A percentile compares a stretch with the other conserved stretches of the same genome.
Evolutionary conservation across 2,797 vertebrate species (phyloP).

Genomic region (Cyprinella venusta): DNA sequence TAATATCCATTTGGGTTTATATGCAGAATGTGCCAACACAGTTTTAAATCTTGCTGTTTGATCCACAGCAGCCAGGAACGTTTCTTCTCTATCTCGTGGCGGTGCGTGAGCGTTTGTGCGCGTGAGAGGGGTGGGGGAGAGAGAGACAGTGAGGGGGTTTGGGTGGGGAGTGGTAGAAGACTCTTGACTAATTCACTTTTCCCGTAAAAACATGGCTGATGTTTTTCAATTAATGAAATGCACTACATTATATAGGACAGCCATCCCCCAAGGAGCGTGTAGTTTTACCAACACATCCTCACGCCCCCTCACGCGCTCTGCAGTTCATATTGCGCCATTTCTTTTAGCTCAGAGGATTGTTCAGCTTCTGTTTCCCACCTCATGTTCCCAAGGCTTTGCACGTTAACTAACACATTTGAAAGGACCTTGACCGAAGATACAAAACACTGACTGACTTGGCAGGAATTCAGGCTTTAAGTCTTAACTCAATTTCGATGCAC

Average conservation of each 20-base stretch:
- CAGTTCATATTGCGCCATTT: conserved; percentile 63
- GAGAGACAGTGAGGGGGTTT: conserved; percentile 22
- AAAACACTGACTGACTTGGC: conserved; percentile 24
- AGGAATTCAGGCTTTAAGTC: conserved; percentile 20
- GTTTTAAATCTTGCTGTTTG: conserved; percentile 77
- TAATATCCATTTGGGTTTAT: conserved; percentile 71
- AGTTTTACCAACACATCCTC: conserved; percentile 42
- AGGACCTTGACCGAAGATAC: conserved; percentile 34
- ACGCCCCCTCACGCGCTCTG: conserved; percentile 57
- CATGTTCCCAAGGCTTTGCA: conserved; percentile 32
- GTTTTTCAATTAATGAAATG: conserved; percentile 56
- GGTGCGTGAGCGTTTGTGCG: conserved; percentile 47
- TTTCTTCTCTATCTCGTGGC: conserved; percentile 66
- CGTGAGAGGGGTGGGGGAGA: conserved; percentile 29
- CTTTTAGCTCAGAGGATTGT: conserved; percentile 29
- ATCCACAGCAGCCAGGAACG: conserved; percentile 69
- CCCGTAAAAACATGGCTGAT: conserved; percentile 63
- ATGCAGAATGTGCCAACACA: conserved; percentile 75
- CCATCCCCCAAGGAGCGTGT: conserved; percentile 33
- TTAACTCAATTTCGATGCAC: conserved; percentile 31
- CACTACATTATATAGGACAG: conserved; percentile 50
- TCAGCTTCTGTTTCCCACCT: conserved; percentile 43
- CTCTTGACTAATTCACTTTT: conserved; percentile 64
- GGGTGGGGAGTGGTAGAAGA: conserved; percentile 50
- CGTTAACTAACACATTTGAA: conserved; percentile 34